A percentile compares a stretch with the other conserved stretches of the same genome.
Evolutionary conservation across 2,113 vertebrate species (phyloP).

Genomic region (Jacana jacana): DNA sequence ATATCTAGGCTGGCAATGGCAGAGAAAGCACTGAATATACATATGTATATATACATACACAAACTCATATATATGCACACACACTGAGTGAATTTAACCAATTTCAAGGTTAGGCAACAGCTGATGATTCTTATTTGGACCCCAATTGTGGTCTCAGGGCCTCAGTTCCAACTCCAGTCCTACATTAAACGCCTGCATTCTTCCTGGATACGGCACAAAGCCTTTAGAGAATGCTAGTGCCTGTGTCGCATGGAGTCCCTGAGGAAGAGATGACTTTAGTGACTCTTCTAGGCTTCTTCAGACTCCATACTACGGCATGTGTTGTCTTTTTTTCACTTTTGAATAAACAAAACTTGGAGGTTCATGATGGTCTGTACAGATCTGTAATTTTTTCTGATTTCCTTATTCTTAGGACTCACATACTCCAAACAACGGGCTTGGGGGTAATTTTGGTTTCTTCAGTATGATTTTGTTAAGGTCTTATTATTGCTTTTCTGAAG

Average conservation of each 20-base stretch:
- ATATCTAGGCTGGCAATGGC: neutral
- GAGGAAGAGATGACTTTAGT: neutral
- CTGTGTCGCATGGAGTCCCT: neutral
- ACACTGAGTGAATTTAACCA: neutral
- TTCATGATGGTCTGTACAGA: conserved; percentile 33
- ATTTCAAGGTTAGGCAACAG: neutral
- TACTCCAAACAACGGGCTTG: neutral
- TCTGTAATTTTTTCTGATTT: conserved; percentile 15
- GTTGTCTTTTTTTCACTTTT: neutral
- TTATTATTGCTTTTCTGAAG: conserved; percentile 11
- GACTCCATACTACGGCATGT: neutral
- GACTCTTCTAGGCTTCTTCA: neutral
- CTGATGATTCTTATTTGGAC: neutral
- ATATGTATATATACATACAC: neutral
- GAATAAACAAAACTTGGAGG: neutral
- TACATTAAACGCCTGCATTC: neutral
- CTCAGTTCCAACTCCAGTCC: neutral
- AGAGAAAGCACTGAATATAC: neutral
- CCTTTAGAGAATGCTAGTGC: neutral
- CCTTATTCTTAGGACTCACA: neutral
- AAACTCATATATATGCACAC: neutral
- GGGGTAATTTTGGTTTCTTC: neutral
- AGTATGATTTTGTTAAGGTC: neutral
- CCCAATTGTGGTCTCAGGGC: neutral
- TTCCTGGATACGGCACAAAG: neutral